Evolutionary conservation across 2,113 vertebrate species (phyloP).

Genomic region (Gasterosteus aculeatus): DNA sequence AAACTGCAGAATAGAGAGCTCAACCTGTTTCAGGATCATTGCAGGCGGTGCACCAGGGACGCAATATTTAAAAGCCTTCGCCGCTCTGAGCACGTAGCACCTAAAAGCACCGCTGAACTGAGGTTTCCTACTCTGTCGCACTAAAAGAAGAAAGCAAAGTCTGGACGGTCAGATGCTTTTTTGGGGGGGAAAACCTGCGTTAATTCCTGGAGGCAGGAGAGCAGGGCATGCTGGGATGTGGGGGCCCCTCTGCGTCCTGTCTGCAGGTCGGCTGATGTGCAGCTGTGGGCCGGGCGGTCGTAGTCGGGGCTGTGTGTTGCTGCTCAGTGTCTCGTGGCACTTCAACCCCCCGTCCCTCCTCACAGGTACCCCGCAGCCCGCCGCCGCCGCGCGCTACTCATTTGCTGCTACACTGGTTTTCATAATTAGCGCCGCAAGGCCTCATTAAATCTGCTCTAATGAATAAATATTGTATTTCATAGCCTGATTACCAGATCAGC

Average conservation of each 20-base stretch:
- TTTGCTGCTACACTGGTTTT: conserved; percentile 99
- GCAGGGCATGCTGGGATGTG: conserved; percentile 32
- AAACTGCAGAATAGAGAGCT: conserved; percentile 40
- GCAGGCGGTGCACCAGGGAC: conserved; percentile 10
- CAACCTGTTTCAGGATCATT: conserved; percentile 22
- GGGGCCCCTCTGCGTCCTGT: conserved; percentile 70
- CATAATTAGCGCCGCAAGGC: conserved; percentile 99
- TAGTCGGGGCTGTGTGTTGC: conserved; percentile 81
- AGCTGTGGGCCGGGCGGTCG: conserved; percentile 77
- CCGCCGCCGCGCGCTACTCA: conserved; percentile 89
- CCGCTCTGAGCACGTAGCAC: conserved; percentile 5
- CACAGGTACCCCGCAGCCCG: conserved; percentile 85
- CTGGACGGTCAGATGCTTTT: conserved; percentile 24
- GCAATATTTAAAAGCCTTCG: conserved; percentile 28
- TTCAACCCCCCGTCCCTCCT: conserved; percentile 74
- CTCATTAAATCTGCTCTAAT: conserved; percentile 99
- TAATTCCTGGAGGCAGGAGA: conserved; percentile 31
- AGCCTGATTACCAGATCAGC: conserved; percentile 99
- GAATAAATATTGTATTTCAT: conserved; percentile 99
- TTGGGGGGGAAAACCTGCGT: conserved; percentile 12
- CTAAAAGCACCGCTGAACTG: conserved; percentile 12
- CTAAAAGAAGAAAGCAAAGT: conserved; percentile 21
- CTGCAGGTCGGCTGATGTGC: conserved; percentile 79
- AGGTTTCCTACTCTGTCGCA: conserved; percentile 12
- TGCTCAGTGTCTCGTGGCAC: conserved; percentile 86